These are phyloP conservation scores for Adrianichthys oophorus DNA, from an alignment of 2,797 vertebrate species.

Conservation along the genomic window DNA sequence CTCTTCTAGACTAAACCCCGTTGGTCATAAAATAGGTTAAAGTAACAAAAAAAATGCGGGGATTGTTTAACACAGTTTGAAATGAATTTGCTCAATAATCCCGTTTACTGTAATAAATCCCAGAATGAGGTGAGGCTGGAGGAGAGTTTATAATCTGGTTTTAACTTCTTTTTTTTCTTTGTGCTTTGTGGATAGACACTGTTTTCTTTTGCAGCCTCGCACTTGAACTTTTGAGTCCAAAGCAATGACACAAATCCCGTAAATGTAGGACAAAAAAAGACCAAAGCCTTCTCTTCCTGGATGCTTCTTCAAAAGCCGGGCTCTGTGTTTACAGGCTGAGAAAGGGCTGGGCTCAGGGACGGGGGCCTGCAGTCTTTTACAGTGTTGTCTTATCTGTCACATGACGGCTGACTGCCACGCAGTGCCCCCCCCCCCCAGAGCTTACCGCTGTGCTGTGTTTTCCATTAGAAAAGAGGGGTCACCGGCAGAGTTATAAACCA, in stretches of 20 bases:
- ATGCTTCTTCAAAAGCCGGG: slow-evolving; percentile 70
- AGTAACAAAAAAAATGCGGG: slow-evolving; percentile 63
- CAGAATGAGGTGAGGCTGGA: slow-evolving; percentile 20
- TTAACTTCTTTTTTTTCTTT: slow-evolving; percentile 35
- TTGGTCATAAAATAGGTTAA: slow-evolving; percentile 79
- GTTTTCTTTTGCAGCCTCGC: slow-evolving; percentile 29
- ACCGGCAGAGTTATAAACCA: slow-evolving; percentile 94
- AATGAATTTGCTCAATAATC: slow-evolving; percentile 64
- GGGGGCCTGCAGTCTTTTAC: slow-evolving; percentile 79
- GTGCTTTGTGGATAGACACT: slow-evolving; percentile 5
- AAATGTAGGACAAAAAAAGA: slow-evolving; percentile 45
- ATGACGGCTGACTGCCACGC: slow-evolving; percentile 88
- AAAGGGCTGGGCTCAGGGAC: slow-evolving; percentile 58
- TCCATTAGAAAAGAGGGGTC: slow-evolving; percentile 90
- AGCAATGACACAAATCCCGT: slow-evolving; percentile 44
- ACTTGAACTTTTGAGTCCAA: slow-evolving; percentile 32
- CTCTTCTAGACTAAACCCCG: slow-evolving; percentile 80
- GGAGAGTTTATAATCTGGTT: slow-evolving; percentile 1
- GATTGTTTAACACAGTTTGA: slow-evolving; percentile 68
- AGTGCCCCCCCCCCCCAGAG: slow-evolving; percentile 83
- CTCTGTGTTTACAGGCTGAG: slow-evolving; percentile 74
- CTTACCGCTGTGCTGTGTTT: slow-evolving; percentile 98
- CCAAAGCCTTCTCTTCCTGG: slow-evolving; percentile 60
- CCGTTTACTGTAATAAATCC: slow-evolving; percentile 54
- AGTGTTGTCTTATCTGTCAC: slow-evolving; percentile 89